Evolutionary conservation across 2,113 vertebrate species (phyloP), one percentile per base, ranked within the genome.

Genomic region (Andinoacara biseriatus): DNA sequence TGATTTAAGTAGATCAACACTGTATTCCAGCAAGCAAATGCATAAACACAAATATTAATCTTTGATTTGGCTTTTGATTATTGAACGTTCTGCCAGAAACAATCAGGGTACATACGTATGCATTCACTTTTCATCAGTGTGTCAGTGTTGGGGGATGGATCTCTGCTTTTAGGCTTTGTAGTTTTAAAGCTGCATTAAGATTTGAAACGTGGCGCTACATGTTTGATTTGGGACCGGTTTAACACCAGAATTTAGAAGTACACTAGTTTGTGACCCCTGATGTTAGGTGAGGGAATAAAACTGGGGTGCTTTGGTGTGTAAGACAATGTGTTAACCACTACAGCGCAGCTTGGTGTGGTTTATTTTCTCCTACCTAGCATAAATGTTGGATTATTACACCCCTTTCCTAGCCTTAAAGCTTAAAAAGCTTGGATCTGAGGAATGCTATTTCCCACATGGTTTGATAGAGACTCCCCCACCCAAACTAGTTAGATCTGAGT

Each of bases 1-100:
- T 29, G 46, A 80, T 86, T 83, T 76, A 78, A 62, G 58, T 5
- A 56, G 35, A 43, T 58, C 26, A 49, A 72, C 20, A 2, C 13
- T 17, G 40, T 7, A 31, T 31, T 52, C 13, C 69, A 56, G 24
- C 31, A 54, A 54, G 26, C 46, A 72, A 72, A 72, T 10, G 3
- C 67, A 54, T n/a, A 14, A 72, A 72, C 67, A 72, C 26, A 54
- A 29, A 54, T 3, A 72, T 72, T 0, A 72, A 72, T 52, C 26
- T n/a, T 54, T 72, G 31, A 72, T 72, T 54, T 54, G 67, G 67
- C 26, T 72, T 54, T 52, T 72, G 43, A 69, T 0, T 69, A 0
- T 29, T 69, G 43, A 52, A 31, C 26, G 24, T 49, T 20, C 43
- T 52, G 5, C 22, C 43, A 69, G 43, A 43, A 52, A 52, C 2